Percentiles rank a stretch among this genome's conserved stretches.
phyloP scores from a whole-genome alignment of 2,888 invertebrate species.

The Latrodectus elegans region DNA sequence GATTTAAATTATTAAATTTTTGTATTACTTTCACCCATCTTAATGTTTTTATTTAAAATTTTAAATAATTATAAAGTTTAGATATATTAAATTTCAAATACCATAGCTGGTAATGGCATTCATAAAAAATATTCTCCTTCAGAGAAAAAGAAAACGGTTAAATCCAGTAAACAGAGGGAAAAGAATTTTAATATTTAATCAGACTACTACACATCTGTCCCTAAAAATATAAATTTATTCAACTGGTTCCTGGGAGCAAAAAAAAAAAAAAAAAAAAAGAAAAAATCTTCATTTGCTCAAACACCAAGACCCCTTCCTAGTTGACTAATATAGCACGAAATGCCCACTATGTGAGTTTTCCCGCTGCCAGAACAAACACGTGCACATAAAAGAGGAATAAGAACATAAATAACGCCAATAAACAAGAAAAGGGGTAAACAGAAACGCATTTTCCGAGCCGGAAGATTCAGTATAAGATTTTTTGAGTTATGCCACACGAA shows the following conservation, averaged over 20 bases:
- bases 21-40: too few species aligned
- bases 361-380: conserved; percentile 34
- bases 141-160: too few species aligned
- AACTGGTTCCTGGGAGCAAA: neutral
- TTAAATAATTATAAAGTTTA: too few species aligned
- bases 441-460: conserved; percentile 16
- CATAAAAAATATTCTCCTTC: too few species aligned
- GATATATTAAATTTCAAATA: too few species aligned
- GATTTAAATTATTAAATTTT: too few species aligned
- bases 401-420: conserved; percentile 43
- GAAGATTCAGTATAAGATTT: conserved; percentile 14
- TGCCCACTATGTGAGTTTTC: neutral
- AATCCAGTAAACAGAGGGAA: too few species aligned
- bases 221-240: too few species aligned
- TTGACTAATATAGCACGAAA: neutral
- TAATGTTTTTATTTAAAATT: too few species aligned
- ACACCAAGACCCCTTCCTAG: conserved; percentile 25
- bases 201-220: too few species aligned
- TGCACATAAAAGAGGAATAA: conserved; percentile 22
- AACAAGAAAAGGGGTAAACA: conserved; percentile 39
- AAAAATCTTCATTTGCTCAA: conserved; percentile 51
- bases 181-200: too few species aligned
- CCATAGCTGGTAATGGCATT: too few species aligned
- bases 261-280: conserved; percentile 25
- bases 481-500: conserved; percentile 48